phyloP scores from a whole-genome alignment of 2,888 invertebrate species.

The Drosophila phalerata region DNA sequence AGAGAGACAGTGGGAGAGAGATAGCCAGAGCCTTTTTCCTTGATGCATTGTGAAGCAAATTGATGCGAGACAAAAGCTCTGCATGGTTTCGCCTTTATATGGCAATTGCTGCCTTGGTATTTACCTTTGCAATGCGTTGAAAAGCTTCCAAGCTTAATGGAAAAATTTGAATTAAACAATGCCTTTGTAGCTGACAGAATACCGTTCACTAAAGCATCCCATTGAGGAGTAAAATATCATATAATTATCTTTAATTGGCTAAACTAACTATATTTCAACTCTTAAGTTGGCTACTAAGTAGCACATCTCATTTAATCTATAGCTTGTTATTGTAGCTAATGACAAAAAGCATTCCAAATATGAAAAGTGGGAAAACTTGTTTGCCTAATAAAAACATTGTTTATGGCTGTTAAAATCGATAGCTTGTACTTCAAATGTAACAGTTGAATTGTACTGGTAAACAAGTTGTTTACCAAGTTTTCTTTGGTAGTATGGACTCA shows the following conservation, averaged over 20 bases:
- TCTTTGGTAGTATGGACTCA: not conserved
- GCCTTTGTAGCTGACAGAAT: slow-evolving; percentile 2
- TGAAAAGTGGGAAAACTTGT: not conserved
- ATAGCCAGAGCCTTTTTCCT: not conserved
- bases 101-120: slow-evolving; percentile 26
- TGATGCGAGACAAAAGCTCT: slow-evolving; percentile 46
- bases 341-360: not conserved
- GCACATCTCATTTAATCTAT: not conserved
- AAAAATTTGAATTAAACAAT: slow-evolving; percentile 21
- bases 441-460: not conserved
- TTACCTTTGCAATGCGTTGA: slow-evolving; percentile 23
- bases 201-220: not conserved
- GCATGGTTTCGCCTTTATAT: slow-evolving; percentile 23
- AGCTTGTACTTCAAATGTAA: not conserved
- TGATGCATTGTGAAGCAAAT: slow-evolving; percentile 51
- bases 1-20: not conserved
- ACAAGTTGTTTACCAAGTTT: slow-evolving; percentile 8
- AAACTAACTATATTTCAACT: not conserved
- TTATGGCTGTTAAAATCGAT: not conserved
- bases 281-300: not conserved
- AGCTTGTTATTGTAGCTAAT: not conserved
- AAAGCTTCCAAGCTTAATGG: slow-evolving; percentile 13
- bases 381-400: not conserved
- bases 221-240: not conserved
- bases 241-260: slow-evolving; percentile 12